Conservation (phyloP, 2,888 invertebrate genomes). For the Malachius bipustulatus region DNA sequence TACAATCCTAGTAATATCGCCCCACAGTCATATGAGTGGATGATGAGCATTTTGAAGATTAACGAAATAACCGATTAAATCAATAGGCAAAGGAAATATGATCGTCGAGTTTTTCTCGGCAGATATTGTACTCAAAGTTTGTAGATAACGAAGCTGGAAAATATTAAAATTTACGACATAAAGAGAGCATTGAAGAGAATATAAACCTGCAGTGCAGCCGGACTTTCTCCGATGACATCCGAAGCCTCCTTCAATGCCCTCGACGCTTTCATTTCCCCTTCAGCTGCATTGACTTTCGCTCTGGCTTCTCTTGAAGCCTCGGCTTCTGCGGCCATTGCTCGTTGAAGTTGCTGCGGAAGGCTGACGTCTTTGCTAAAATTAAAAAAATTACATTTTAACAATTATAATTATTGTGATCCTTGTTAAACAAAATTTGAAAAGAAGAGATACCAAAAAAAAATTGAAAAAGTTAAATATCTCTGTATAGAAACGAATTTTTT, state of each 20-base stretch:
- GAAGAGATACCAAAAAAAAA: too few species aligned
- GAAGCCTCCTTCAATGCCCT: conserved; percentile 77
- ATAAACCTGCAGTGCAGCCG: conserved; percentile 70
- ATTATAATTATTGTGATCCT: too few species aligned
- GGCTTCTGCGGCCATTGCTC: conserved; percentile 76
- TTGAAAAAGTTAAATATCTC: too few species aligned
- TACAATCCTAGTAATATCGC: too few species aligned
- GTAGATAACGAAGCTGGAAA: conserved; percentile 69
- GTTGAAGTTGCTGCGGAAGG: conserved; percentile 60
- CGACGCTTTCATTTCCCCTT: conserved; percentile 79
- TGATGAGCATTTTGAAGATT: conserved; percentile 11
- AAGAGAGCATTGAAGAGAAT: too few species aligned
- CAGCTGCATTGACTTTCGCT: conserved; percentile 71
- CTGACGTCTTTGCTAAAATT: conserved; percentile 62
- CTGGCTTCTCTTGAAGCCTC: conserved; percentile 70
- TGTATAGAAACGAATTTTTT: too few species aligned
- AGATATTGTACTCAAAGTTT: conserved; percentile 83
- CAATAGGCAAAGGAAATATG: conserved; percentile 85
- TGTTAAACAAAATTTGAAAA: too few species aligned
- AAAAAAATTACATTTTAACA: too few species aligned
- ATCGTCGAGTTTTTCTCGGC: conserved; percentile 93
- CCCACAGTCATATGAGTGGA: too few species aligned
- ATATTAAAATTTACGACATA: conserved; percentile 14
- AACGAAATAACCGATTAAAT: conserved; percentile 42
- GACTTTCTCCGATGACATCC: conserved; percentile 70